Conservation (phyloP, 2,113 vertebrate genomes). For the Pontoporia blainvillei region DNA sequence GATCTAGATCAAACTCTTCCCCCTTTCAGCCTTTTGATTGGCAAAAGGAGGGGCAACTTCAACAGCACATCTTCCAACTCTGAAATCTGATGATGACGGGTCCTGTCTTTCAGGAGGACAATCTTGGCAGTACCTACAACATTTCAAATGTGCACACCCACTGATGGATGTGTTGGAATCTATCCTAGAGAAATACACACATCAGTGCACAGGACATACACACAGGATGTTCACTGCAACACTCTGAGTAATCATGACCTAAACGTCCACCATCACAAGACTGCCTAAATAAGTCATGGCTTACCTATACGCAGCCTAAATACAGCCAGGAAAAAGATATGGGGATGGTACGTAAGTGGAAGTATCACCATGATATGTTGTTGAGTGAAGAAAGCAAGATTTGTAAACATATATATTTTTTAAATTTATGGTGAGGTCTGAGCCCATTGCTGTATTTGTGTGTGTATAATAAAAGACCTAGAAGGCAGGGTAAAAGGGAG, state of each 20-base stretch:
- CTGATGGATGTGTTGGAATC: neutral
- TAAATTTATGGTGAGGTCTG: neutral
- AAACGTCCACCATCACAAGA: neutral
- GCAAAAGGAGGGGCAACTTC: neutral
- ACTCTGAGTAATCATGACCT: neutral
- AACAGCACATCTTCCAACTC: too few relatives aligned
- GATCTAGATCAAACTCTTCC: neutral
- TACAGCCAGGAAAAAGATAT: neutral
- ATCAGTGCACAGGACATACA: rapidly evolving
- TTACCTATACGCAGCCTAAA: neutral
- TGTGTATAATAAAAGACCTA: neutral
- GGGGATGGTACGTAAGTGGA: neutral
- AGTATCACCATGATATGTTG: neutral
- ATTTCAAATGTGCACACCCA: neutral
- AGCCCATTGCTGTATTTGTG: neutral
- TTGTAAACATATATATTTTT: neutral
- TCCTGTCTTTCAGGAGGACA: neutral
- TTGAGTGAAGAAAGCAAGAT: neutral
- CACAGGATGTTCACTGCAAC: neutral
- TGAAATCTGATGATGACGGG: neutral
- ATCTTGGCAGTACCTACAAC: neutral
- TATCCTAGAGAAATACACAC: neutral
- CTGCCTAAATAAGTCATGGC: neutral
- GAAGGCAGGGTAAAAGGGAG: neutral
- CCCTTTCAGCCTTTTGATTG: neutral